These are phyloP conservation scores for Octomys mimax DNA, from an alignment of 2,797 vertebrate genomes.

Conservation along the genomic window DNA sequence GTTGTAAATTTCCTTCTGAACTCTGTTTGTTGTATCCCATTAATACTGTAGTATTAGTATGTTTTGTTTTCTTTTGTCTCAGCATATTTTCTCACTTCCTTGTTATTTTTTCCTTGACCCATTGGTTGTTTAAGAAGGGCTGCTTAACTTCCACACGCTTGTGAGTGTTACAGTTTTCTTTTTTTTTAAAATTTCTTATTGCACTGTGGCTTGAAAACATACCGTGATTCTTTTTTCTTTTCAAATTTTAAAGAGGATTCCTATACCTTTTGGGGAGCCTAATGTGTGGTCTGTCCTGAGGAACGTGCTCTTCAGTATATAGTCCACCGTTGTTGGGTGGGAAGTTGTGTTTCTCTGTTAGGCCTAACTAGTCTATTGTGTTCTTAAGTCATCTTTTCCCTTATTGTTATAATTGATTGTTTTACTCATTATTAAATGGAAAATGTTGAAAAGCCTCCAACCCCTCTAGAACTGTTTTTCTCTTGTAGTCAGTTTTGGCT, in stretches of 20 bases:
- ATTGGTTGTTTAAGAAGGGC: constrained; percentile 6
- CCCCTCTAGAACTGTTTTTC: neutral
- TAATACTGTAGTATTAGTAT: neutral
- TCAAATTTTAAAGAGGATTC: neutral
- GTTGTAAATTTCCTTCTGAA: neutral
- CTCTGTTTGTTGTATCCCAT: neutral
- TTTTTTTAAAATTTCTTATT: neutral
- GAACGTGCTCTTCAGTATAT: neutral
- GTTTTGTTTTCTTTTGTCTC: constrained; percentile 7
- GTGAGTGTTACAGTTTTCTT: constrained; percentile 11
- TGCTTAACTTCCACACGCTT: constrained; percentile 30
- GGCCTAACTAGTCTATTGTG: neutral
- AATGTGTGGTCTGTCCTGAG: neutral
- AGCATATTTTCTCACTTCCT: constrained; percentile 25
- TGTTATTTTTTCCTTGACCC: neutral
- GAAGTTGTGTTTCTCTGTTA: neutral
- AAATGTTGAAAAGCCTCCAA: neutral
- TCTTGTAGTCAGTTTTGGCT: neutral
- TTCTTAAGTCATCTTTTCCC: neutral
- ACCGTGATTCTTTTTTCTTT: neutral
- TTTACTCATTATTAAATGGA: neutral
- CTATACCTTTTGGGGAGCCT: neutral
- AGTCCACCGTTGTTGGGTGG: neutral
- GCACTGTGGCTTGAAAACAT: neutral
- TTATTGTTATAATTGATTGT: neutral